Conservation (phyloP, 2,113 vertebrate species). For the Nerophis lumbriciformis region DNA sequence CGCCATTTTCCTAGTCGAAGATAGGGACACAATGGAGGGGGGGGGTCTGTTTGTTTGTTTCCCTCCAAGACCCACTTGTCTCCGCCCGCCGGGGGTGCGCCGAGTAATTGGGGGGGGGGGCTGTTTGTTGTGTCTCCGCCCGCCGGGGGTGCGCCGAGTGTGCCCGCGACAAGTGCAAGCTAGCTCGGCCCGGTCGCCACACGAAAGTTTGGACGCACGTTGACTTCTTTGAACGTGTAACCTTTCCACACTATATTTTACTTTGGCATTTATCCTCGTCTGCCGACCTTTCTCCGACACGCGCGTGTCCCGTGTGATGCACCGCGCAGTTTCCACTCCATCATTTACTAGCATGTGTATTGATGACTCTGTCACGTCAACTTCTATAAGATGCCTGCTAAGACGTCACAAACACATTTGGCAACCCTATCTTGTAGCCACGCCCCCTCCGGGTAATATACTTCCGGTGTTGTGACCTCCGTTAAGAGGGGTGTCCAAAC, state of each 20-base stretch:
- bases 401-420: too few relatives aligned
- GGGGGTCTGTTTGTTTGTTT: slow-evolving; percentile 31
- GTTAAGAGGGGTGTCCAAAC: too few relatives aligned
- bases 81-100: slow-evolving; percentile 7
- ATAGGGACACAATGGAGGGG: slow-evolving; percentile 29
- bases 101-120: slow-evolving; percentile 5
- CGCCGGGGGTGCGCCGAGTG: slow-evolving; percentile 7
- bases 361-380: too few relatives aligned
- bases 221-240: not conserved
- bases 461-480: too few relatives aligned
- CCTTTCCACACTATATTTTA: not conserved
- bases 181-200: not conserved
- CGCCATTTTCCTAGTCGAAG: not conserved
- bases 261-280: too few relatives aligned
- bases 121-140: slow-evolving; percentile 7
- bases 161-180: slow-evolving; percentile 19
- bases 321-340: too few relatives aligned
- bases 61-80: slow-evolving; percentile 51
- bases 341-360: too few relatives aligned
- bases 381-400: too few relatives aligned
- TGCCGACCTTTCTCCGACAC: too few relatives aligned
- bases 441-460: too few relatives aligned
- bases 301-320: too few relatives aligned
- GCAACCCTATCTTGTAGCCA: too few relatives aligned
- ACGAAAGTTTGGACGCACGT: not conserved